Conservation (phyloP, 2,888 invertebrate genomes). For the Drosophila mimetica region DNA sequence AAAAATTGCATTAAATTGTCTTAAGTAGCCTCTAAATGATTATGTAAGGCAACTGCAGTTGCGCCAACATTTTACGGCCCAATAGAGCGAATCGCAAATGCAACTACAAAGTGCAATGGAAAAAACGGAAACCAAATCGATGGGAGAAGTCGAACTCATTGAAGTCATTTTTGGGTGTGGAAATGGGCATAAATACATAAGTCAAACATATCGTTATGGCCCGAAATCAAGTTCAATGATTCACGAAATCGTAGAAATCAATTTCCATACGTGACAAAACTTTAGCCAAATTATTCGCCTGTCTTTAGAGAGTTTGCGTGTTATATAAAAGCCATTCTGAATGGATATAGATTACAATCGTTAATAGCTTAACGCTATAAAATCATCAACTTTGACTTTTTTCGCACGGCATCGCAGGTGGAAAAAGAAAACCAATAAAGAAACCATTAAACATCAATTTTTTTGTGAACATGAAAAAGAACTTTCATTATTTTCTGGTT, state of each 20-base stretch:
- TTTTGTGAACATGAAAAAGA: slow-evolving; percentile 41
- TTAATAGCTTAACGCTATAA: slow-evolving; percentile 52
- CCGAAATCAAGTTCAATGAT: slow-evolving; percentile 38
- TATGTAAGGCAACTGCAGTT: slow-evolving; percentile 61
- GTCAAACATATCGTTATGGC: background rate
- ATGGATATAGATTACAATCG: slow-evolving; percentile 50
- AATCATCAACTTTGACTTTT: slow-evolving; percentile 34
- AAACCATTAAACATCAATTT: slow-evolving; percentile 65
- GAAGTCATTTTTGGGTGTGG: slow-evolving; percentile 4
- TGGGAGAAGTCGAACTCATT: slow-evolving; percentile 20
- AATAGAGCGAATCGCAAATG: slow-evolving; percentile 66
- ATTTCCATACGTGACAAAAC: slow-evolving; percentile 17
- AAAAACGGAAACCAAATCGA: slow-evolving; percentile 20
- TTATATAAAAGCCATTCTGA: slow-evolving; percentile 15
- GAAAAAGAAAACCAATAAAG: slow-evolving; percentile 47
- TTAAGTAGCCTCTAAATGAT: slow-evolving; percentile 48
- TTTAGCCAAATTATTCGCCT: slow-evolving; percentile 8
- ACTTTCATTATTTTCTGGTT: background rate
- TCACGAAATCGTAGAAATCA: slow-evolving; percentile 23
- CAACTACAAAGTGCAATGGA: slow-evolving; percentile 22
- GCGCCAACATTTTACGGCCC: slow-evolving; percentile 68
- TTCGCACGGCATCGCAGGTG: slow-evolving; percentile 39
- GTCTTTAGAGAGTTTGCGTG: slow-evolving; percentile 22
- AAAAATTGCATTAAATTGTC: slow-evolving; percentile 38
- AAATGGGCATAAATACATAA: background rate